Evolutionary conservation across 2,888 invertebrate species (phyloP), one percentile per base, ranked within the genome.

Genomic region (Patella depressa): DNA sequence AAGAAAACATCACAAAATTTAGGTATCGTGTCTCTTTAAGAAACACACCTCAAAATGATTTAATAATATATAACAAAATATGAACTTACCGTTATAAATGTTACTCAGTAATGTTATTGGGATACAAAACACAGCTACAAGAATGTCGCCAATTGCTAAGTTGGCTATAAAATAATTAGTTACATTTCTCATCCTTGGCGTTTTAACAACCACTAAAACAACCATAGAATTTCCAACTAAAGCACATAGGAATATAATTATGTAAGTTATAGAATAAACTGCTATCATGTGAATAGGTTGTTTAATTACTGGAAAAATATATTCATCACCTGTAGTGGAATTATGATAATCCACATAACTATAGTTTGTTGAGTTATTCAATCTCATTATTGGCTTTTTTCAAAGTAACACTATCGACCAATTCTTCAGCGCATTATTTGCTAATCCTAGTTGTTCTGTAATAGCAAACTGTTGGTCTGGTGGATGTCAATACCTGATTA

Each of bases 221-320:
- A 91, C 91, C 84, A 91, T 88, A 45, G 87, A 82, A 77, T 91
- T 91, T 11, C 91, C 91, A 17, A 90, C 79, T 5, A 91, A 82
- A 14, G 91, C 91, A 19, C 89, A 80, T 2, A 90, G 75, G 82
- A 91, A 91, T 11, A 91, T 89, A 29, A 87, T 76, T 12, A 85
- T 81, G 82, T 91, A 91, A 29, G 89, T 91, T n/a, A 91, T n/a
- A 15, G 88, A 86, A 77, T 86, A 89, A 45, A 89, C 79, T 15
- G 85, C 80, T n/a, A 87, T 83, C 84, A 88, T 84, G 76, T 85
- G 83, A 5, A 85, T 24, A 3, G 88, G 87, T 74, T 87, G 86
- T 70, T 87, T 85, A 55, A 88, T 74, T 15, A 79, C 54, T 12
- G 81, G 76, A 75, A 78, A 79, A 76, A 55, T 55, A 24, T 17